These are phyloP conservation scores for Lydus trimaculatus DNA, from an alignment of 2,888 invertebrate species.

Conservation along the genomic window DNA sequence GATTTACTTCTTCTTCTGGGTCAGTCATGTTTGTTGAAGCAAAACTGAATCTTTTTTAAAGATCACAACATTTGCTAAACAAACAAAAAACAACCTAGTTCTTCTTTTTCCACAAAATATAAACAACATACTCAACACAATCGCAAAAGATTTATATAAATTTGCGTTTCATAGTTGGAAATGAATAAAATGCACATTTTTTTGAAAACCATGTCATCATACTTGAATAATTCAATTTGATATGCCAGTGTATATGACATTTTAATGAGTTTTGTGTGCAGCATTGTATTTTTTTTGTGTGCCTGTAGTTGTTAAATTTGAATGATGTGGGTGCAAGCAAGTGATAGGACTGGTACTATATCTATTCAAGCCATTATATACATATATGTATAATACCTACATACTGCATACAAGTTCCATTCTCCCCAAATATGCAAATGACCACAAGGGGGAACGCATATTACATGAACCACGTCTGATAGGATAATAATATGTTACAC, in stretches of 20 bases:
- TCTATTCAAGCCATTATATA: conserved; percentile 4
- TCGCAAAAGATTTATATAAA: not conserved
- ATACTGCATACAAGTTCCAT: conserved; percentile 18
- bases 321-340: conserved; percentile 7
- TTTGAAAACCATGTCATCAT: not conserved
- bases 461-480: conserved; percentile 51
- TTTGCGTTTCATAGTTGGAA: not conserved
- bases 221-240: conserved; percentile 7
- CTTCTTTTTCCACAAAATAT: not conserved
- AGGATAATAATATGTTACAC: conserved; percentile 56
- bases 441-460: conserved; percentile 47
- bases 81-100: too few species aligned
- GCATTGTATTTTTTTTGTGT: not conserved
- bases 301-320: not conserved
- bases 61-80: too few species aligned
- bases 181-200: not conserved
- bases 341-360: conserved; percentile 22
- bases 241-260: conserved; percentile 29
- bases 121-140: not conserved
- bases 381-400: conserved; percentile 16
- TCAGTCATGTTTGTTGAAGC: too few species aligned
- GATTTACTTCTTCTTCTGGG: too few species aligned
- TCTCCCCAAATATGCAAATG: conserved; percentile 49
- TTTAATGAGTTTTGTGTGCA: conserved; percentile 23
- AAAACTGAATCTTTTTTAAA: too few species aligned